A percentile compares a stretch with the other conserved stretches of the same genome.
Evolutionary conservation across 2,797 vertebrate genomes (phyloP).

Genomic region (Myotis daubentonii): DNA sequence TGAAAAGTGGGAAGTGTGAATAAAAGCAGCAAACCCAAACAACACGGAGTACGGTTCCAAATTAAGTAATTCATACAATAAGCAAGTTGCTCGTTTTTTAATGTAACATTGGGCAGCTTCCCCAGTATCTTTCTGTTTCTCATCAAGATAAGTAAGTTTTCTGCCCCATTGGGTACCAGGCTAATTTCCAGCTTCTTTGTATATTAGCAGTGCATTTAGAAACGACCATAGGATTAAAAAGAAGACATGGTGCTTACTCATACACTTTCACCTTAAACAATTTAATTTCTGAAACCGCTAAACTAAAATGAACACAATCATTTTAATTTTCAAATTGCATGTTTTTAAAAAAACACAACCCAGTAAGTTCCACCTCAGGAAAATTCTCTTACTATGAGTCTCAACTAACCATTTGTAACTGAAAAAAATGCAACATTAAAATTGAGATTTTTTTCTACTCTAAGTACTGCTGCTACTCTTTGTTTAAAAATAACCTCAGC

Average conservation of each 20-base stretch:
- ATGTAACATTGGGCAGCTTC: slow-evolving; percentile 32
- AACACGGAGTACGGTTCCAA: background rate
- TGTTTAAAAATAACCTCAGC: slow-evolving; percentile 22
- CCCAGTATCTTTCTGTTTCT: slow-evolving; percentile 50
- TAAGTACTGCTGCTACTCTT: background rate
- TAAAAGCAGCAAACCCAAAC: background rate
- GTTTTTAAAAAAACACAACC: slow-evolving; percentile 44
- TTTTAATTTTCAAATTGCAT: slow-evolving; percentile 67
- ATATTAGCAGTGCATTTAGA: slow-evolving; percentile 69
- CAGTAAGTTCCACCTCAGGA: slow-evolving; percentile 27
- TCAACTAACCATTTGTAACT: slow-evolving; percentile 39
- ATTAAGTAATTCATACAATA: background rate
- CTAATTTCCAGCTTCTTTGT: slow-evolving; percentile 70
- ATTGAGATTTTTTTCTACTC: background rate
- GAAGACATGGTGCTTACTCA: slow-evolving; percentile 52
- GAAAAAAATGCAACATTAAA: slow-evolving; percentile 40
- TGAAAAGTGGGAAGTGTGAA: background rate
- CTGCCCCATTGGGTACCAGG: slow-evolving; percentile 42
- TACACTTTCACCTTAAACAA: slow-evolving; percentile 62
- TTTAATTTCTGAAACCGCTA: slow-evolving; percentile 68
- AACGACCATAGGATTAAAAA: slow-evolving; percentile 59
- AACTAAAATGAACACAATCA: slow-evolving; percentile 60
- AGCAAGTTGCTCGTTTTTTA: slow-evolving; percentile 33
- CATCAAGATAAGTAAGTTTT: slow-evolving; percentile 68
- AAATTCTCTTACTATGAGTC: background rate